Conservation (phyloP, 2,113 vertebrate genomes). For the Campylomormyrus tamandua region DNA sequence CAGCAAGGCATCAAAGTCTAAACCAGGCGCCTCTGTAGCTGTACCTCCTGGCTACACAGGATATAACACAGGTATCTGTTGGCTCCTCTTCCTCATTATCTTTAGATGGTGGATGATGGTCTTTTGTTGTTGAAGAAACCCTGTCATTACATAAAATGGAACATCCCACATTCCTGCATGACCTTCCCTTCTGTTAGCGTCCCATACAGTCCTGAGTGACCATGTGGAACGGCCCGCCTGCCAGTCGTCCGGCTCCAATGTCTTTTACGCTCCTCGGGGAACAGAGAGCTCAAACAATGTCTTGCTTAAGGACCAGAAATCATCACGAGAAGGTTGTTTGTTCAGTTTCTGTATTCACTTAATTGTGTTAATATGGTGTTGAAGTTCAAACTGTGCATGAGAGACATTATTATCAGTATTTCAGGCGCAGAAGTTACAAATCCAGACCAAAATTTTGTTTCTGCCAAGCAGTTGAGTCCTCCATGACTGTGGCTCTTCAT, state of each 20-base stretch:
- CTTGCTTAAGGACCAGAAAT: background rate
- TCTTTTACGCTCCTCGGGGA: background rate
- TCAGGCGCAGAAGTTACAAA: too few species aligned
- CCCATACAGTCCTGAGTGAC: slow-evolving; percentile 42
- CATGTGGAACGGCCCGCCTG: background rate
- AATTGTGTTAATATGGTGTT: background rate
- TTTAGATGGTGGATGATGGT: too few species aligned
- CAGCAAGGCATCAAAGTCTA: slow-evolving; percentile 62
- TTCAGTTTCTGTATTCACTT: background rate
- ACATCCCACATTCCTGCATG: background rate
- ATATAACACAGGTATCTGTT: slow-evolving; percentile 45
- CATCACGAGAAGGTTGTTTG: background rate
- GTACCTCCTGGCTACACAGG: slow-evolving; percentile 42
- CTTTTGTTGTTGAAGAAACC: too few species aligned
- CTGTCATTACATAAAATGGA: too few species aligned
- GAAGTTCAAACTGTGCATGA: background rate
- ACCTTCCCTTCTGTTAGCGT: slow-evolving; percentile 23
- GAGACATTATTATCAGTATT: background rate
- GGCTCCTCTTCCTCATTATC: too few species aligned
- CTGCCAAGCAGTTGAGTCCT: too few species aligned
- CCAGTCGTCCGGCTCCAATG: background rate
- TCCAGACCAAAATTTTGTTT: too few species aligned
- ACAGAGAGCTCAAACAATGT: background rate
- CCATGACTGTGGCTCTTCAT: too few species aligned
- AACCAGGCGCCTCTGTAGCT: slow-evolving; percentile 56